These are phyloP conservation scores for Melolontha melolontha DNA, from an alignment of 2,888 invertebrate genomes.

Conservation along the genomic window DNA sequence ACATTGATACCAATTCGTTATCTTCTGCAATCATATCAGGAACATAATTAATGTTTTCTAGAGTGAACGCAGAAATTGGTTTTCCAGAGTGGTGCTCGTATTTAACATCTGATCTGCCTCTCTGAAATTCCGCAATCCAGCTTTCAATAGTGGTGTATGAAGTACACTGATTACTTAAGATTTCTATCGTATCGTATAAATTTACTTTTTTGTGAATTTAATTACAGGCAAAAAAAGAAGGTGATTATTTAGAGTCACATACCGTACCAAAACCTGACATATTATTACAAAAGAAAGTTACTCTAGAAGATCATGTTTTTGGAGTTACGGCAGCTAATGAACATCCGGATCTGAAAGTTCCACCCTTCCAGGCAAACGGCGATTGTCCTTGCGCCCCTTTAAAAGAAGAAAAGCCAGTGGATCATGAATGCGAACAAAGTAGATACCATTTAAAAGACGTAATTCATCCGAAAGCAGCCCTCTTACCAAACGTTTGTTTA, in stretches of 20 bases:
- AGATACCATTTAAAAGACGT: slow-evolving; percentile 46
- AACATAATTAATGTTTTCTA: too few species aligned
- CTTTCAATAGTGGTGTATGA: too few species aligned
- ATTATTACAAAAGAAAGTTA: slow-evolving; percentile 46
- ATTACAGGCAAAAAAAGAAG: slow-evolving; percentile 48
- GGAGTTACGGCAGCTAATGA: slow-evolving; percentile 52
- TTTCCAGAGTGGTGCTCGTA: too few species aligned
- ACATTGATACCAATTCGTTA: too few species aligned
- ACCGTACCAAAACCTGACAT: slow-evolving; percentile 55
- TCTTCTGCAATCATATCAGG: too few species aligned
- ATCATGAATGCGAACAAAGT: slow-evolving; percentile 44
- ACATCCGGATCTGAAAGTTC: slow-evolving; percentile 53
- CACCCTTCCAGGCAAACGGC: slow-evolving; percentile 47
- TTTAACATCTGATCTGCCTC: too few species aligned
- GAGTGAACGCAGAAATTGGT: too few species aligned
- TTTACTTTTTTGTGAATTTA: too few species aligned
- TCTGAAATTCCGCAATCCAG: too few species aligned
- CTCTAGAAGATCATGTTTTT: slow-evolving; percentile 51
- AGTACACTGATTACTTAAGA: too few species aligned
- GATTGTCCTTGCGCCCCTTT: slow-evolving; percentile 29
- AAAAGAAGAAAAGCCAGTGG: slow-evolving; percentile 9
- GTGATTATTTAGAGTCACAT: slow-evolving; percentile 52
- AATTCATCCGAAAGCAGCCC: slow-evolving; percentile 27
- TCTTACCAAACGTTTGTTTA: background rate
- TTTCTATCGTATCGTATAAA: too few species aligned